Evolutionary conservation across 2,797 vertebrate genomes (phyloP), one percentile per base, ranked within the genome.

Genomic region (Hipposideros larvatus): DNA sequence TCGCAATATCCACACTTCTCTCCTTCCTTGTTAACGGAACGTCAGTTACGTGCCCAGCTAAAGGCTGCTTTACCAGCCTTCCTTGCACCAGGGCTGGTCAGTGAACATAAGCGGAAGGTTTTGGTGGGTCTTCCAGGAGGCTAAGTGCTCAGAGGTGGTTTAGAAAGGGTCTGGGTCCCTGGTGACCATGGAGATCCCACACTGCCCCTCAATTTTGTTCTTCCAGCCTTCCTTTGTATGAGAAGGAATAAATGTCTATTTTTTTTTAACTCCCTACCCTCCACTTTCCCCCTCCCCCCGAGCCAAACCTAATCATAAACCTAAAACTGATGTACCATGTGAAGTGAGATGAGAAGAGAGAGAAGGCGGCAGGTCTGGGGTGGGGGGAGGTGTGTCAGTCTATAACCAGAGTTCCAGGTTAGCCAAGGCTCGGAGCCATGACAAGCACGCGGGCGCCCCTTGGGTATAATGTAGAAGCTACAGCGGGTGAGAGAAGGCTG

Each of bases 1-100:
- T 6, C 5, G 9, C 37, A 37, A 5, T 7, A 61, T 4, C 8
- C n/a, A 0, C 0, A 7, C 4, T 46, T 26, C 10, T 41, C 28
- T 61, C 68, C 37, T 66, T 84, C 41, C 55, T 79, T 61, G 18
- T 11, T 24, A 24, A n/a, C 1, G 2, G 28, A 37, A 61, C 37
- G 21, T 19, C n/a, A 59, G 10, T 19, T 11, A 26, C 16, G 31
- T 57, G 74, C n/a, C 63, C 59, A 7, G 48, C 0, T 4, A 57
- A 24, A 21, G 16, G 59, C 16, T 11, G 16, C 55, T n/a, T 66
- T 26, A 7, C 15, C 11, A 57, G 68, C 28, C 26, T 77, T 8
- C 13, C 55, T 53, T 75, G 41, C 48, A 14, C 5, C 31, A 34
- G 10, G 22, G 11, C 41, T 63, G 46, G 28, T 7, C 18, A 4